Percentiles rank a stretch among this genome's conserved stretches.
Conservation (phyloP, 2,888 invertebrate species). For the Dascillus cervinus region DNA sequence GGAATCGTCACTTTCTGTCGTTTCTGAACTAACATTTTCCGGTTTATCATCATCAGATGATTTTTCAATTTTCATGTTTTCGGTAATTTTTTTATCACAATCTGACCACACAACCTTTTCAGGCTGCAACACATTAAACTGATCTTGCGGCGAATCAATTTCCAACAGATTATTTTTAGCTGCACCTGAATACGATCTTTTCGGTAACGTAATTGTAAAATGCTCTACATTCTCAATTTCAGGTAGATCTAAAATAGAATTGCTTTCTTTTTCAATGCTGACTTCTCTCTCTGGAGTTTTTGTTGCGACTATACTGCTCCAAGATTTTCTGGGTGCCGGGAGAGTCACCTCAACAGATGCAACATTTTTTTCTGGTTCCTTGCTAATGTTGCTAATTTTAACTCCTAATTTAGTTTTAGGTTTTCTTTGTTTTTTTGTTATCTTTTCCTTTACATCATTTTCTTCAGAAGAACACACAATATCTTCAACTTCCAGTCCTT, state of each 20-base stretch:
- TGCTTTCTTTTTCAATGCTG: background rate
- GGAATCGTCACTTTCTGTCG: constrained; percentile 52
- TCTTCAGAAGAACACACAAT: constrained; percentile 18
- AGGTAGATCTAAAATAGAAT: constrained; percentile 36
- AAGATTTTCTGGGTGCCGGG: constrained; percentile 42
- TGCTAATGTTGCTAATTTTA: constrained; percentile 28
- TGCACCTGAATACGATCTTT: constrained; percentile 12
- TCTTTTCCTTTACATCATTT: constrained; percentile 7
- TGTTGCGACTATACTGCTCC: constrained; percentile 36
- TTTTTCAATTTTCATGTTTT: constrained; percentile 41
- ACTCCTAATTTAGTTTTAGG: constrained; percentile 40
- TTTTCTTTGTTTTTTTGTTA: constrained; percentile 32
- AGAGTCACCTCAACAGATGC: constrained; percentile 12
- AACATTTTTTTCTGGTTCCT: constrained; percentile 12
- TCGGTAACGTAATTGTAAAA: constrained; percentile 8
- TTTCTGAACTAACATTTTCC: constrained; percentile 49
- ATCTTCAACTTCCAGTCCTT: constrained; percentile 18
- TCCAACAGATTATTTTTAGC: constrained; percentile 12
- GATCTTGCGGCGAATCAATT: constrained; percentile 10
- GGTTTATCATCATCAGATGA: constrained; percentile 52
- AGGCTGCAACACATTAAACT: constrained; percentile 10
- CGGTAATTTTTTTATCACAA: background rate
- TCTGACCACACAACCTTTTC: constrained; percentile 9
- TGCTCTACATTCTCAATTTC: constrained; percentile 15
- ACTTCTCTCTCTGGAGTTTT: constrained; percentile 1